Percentiles rank a stretch among this genome's conserved stretches.
These are phyloP conservation scores for Punctoribates punctum DNA, from an alignment of 2,888 invertebrate genomes.

Conservation along the genomic window DNA sequence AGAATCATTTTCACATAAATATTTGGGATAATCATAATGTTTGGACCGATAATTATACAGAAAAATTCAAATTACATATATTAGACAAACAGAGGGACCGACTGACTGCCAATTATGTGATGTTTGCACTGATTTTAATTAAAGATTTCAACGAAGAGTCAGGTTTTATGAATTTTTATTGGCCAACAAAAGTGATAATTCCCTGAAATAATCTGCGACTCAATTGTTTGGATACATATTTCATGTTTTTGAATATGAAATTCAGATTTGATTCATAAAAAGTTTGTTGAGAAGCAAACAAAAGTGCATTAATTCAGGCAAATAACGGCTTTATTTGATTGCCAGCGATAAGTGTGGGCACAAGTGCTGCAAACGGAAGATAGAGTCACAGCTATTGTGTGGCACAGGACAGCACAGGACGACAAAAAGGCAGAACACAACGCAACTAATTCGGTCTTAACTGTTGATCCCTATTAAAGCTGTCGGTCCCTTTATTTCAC, in stretches of 20 bases:
- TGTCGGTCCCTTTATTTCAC: not conserved
- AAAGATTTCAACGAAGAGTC: not conserved
- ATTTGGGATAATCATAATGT: constrained; percentile 9
- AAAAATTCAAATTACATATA: not conserved
- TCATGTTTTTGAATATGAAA: constrained; percentile 26
- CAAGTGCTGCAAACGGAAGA: not conserved
- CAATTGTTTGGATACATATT: not conserved
- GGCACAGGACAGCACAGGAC: not conserved
- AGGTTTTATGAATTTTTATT: not conserved
- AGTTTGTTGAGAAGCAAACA: constrained; percentile 10
- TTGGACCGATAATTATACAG: not conserved
- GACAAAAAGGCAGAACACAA: constrained; percentile 8
- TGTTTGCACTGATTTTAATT: not conserved
- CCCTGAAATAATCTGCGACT: not conserved
- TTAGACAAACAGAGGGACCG: not conserved
- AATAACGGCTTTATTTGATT: not conserved
- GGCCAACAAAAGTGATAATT: not conserved
- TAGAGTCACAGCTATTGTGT: constrained; percentile 7
- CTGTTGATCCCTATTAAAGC: constrained; percentile 10
- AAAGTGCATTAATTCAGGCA: constrained; percentile 9
- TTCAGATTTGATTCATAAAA: constrained; percentile 13
- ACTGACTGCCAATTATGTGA: not conserved
- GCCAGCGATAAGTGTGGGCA: constrained; percentile 11
- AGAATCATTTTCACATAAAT: constrained; percentile 1
- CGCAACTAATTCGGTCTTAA: not conserved